Evolutionary conservation across 2,113 vertebrate genomes (phyloP), one percentile per base, ranked within the genome.

Genomic region (Dunckerocampus dactyliophorus): DNA sequence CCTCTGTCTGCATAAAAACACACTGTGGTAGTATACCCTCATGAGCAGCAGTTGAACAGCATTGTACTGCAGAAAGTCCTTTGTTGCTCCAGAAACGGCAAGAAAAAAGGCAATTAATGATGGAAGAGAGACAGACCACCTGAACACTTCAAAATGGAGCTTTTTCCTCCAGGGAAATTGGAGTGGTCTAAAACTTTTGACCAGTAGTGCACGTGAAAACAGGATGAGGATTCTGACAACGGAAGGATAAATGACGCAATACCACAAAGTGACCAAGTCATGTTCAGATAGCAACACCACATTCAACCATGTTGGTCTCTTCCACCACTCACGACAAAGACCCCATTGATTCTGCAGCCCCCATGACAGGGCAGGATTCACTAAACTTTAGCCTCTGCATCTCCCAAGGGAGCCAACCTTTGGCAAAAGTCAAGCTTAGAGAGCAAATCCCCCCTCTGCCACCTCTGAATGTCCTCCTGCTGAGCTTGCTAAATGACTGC

Each of bases 401-500:
- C 79, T 81, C 81, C 74, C 63, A 59, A 60, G 63, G 72, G 70
- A 84, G 82, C 67, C 67, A 81, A 71, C 65, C 65, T 73, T 71
- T 3, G 16, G 63, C 39, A 71, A 65, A 70, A 78, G 67, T 62
- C 0, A 28, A 67, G 74, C 72, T 83, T 53, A 72, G 13, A 62
- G 62, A 69, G 55, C 4, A 60, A 72, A 70, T 21, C 34, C 60
- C 53, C 42, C 58, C 0, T 21, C 24, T 59, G 31, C 63, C 72
- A 82, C 84, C 84, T 88, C 80, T 63, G 83, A 82, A 83, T 53
- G 82, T 65, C 86, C 79, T 86, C 83, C 79, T 80, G 74, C 77
- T 67, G 69, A 76, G 69, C 64, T 54, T 51, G 79, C 73, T 78
- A 67, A 83, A 81, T 22, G 67, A 82, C 56, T 19, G 21, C 42